phyloP scores from a whole-genome alignment of 2,113 vertebrate genomes.

The Paracanthobrama guichenoti region DNA sequence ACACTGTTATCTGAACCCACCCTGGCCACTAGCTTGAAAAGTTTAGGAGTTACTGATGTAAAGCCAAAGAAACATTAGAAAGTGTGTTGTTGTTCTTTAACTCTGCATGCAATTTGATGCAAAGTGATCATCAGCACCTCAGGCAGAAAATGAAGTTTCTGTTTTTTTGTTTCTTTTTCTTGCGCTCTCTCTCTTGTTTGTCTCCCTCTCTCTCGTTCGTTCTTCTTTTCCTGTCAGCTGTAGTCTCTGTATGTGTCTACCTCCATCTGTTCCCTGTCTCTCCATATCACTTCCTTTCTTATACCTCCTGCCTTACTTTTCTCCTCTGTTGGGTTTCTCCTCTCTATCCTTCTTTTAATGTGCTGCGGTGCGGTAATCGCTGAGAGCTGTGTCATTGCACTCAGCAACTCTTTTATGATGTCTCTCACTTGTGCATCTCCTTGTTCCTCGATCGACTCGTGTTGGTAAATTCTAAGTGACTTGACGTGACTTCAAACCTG shows the following conservation, averaged over 20 bases:
- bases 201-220: background rate
- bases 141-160: constrained; percentile 36
- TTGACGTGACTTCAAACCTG: constrained; percentile 17
- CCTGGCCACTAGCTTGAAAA: background rate
- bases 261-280: constrained; percentile 19
- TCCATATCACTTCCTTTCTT: constrained; percentile 1
- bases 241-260: constrained; percentile 14
- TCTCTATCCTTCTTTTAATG: background rate
- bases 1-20: background rate
- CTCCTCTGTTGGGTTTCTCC: background rate
- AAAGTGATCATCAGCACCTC: constrained; percentile 1
- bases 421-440: background rate
- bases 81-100: background rate
- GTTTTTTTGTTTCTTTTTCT: constrained; percentile 2
- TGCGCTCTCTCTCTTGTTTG: background rate
- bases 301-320: background rate
- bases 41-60: background rate
- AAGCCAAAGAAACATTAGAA: constrained; percentile 1
- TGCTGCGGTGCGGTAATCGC: constrained; percentile 9
- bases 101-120: constrained; percentile 20
- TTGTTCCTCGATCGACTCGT: background rate
- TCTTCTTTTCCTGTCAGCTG: constrained; percentile 6
- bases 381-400: constrained; percentile 25
- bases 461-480: constrained; percentile 25
- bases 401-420: constrained; percentile 1